A percentile compares a stretch with the other conserved stretches of the same genome.
Evolutionary conservation across 2,888 invertebrate species (phyloP).

Genomic region (Serrognathus titanus): DNA sequence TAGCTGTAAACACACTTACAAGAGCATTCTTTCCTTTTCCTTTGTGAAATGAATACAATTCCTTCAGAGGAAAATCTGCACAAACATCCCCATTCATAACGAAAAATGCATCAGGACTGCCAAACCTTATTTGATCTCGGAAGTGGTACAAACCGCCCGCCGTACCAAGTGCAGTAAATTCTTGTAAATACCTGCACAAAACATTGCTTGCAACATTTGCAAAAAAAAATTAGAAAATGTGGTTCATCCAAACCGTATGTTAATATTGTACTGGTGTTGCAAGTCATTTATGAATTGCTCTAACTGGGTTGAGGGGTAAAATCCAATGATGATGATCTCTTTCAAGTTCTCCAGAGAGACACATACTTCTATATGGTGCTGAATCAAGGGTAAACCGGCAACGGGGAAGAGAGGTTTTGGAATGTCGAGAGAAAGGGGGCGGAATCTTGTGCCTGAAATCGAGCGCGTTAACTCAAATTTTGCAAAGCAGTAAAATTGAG

Average conservation of each 20-base stretch:
- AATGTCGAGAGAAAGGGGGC: constrained; percentile 93
- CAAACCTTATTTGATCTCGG: constrained; percentile 87
- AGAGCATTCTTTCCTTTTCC: constrained; percentile 54
- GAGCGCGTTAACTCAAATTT: constrained; percentile 12
- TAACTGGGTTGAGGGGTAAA: constrained; percentile 82
- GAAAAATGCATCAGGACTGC: constrained; percentile 87
- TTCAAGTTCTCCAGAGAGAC: constrained; percentile 71
- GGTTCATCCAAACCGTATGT: constrained; percentile 61
- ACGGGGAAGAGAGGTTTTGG: constrained; percentile 98
- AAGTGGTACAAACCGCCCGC: constrained; percentile 97
- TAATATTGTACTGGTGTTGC: constrained; percentile 76
- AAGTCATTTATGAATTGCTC: constrained; percentile 83
- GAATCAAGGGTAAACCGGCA: constrained; percentile 92
- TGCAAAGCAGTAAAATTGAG: constrained; percentile 4
- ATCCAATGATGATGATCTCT: constrained; percentile 93
- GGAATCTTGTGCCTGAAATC: constrained; percentile 86
- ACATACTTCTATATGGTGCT: constrained; percentile 96
- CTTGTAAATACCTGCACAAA: constrained; percentile 80
- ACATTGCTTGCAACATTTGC: not conserved
- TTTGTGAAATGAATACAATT: constrained; percentile 75
- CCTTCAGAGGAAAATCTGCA: constrained; percentile 88
- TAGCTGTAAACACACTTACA: constrained; percentile 46
- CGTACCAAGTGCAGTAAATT: constrained; percentile 90
- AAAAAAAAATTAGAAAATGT: not conserved
- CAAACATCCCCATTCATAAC: constrained; percentile 97